These are phyloP conservation scores for Mesembrinibis cayennensis DNA, from an alignment of 2,113 vertebrate species.

Conservation along the genomic window DNA sequence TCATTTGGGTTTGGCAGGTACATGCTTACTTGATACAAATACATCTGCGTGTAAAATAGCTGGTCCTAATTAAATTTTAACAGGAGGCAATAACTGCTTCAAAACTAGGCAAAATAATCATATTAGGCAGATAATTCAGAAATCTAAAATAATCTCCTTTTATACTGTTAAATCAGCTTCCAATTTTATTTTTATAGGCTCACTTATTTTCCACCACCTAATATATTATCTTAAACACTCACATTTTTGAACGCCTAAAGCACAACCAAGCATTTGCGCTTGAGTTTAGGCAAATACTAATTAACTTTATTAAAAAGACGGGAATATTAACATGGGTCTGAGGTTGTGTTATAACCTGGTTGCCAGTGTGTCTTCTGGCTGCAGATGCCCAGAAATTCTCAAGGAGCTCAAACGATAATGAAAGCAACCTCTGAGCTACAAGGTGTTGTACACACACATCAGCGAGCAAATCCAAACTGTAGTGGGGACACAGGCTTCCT, in stretches of 20 bases:
- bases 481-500: neutral
- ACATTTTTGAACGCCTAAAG: neutral
- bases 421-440: neutral
- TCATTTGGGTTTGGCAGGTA: neutral
- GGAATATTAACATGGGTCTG: neutral
- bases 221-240: neutral
- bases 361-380: neutral
- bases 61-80: conserved; percentile 17
- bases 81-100: neutral
- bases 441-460: neutral
- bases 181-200: neutral
- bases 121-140: conserved; percentile 4
- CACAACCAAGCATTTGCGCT: neutral
- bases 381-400: neutral
- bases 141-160: conserved; percentile 8
- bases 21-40: neutral
- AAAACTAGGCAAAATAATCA: neutral
- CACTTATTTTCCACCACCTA: neutral
- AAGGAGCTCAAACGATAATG: neutral
- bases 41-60: neutral
- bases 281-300: neutral
- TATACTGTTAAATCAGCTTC: neutral
- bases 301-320: neutral
- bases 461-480: neutral
- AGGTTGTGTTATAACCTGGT: neutral